Percentiles rank a stretch among this genome's conserved stretches.
These are phyloP conservation scores for Lycocorax pyrrhopterus DNA, from an alignment of 2,113 vertebrate species.

Conservation along the genomic window DNA sequence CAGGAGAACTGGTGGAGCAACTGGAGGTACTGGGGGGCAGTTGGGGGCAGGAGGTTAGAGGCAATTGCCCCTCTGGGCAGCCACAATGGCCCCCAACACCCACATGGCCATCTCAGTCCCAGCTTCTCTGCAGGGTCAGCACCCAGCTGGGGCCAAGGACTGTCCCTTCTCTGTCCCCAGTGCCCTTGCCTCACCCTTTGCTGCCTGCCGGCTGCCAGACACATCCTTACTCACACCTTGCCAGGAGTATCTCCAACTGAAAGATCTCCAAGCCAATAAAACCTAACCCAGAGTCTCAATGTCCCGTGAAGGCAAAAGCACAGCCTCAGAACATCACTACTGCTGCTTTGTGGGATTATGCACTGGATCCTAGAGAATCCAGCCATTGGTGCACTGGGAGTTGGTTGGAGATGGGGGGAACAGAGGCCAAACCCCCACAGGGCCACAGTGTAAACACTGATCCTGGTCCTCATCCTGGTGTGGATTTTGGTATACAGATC, in stretches of 20 bases:
- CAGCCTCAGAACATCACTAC: neutral
- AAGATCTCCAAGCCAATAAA: neutral
- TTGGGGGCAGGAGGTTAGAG: neutral
- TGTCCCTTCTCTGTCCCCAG: neutral
- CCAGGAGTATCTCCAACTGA: neutral
- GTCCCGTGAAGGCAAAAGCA: neutral
- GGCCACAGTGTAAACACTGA: fast-evolving
- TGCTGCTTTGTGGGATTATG: neutral
- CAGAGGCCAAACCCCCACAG: fast-evolving
- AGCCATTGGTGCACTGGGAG: fast-evolving
- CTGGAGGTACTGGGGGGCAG: neutral
- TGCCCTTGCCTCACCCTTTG: fast-evolving
- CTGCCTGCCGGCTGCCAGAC: fast-evolving
- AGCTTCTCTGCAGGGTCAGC: neutral
- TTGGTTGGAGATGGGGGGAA: neutral
- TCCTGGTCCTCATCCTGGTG: fast-evolving
- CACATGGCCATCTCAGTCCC: neutral
- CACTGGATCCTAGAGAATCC: neutral
- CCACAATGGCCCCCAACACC: neutral
- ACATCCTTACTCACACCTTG: neutral
- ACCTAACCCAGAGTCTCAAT: neutral
- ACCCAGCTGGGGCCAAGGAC: no score
- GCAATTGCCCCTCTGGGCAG: fast-evolving
- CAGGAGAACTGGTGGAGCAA: neutral
- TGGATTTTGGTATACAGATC: neutral